These are phyloP conservation scores for Taxidea taxus DNA, from an alignment of 2,113 vertebrate species.

Conservation along the genomic window DNA sequence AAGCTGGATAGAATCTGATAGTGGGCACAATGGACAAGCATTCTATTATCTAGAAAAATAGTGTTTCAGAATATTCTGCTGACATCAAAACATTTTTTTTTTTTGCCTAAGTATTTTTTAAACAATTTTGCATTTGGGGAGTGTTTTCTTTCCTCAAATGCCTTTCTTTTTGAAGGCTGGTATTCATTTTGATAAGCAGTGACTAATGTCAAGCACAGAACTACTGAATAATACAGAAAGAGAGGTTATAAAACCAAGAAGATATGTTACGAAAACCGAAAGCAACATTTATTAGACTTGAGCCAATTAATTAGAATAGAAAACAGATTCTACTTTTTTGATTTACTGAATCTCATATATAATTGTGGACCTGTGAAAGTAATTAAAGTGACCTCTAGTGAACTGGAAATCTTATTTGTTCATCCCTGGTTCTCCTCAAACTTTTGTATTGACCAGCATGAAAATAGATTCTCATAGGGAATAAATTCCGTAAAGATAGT, in stretches of 20 bases:
- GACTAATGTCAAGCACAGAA: not conserved
- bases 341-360: not conserved
- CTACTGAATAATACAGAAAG: not conserved
- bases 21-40: not conserved
- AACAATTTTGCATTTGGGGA: not conserved
- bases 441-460: not conserved
- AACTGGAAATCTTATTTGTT: not conserved
- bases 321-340: not conserved
- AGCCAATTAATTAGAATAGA: not conserved
- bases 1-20: not conserved
- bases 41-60: not conserved
- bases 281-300: not conserved
- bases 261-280: not conserved
- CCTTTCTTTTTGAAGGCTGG: not conserved
- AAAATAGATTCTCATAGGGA: not conserved
- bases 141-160: not conserved
- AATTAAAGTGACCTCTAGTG: not conserved
- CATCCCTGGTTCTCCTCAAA: not conserved
- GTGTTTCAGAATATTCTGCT: not conserved
- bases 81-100: not conserved
- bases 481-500: not conserved
- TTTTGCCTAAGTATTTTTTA: not conserved
- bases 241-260: not conserved
- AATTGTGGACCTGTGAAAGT: not conserved
- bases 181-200: conserved; percentile 26